These are phyloP conservation scores for Cinclus cinclus DNA, from an alignment of 2,113 vertebrate species.

Conservation along the genomic window DNA sequence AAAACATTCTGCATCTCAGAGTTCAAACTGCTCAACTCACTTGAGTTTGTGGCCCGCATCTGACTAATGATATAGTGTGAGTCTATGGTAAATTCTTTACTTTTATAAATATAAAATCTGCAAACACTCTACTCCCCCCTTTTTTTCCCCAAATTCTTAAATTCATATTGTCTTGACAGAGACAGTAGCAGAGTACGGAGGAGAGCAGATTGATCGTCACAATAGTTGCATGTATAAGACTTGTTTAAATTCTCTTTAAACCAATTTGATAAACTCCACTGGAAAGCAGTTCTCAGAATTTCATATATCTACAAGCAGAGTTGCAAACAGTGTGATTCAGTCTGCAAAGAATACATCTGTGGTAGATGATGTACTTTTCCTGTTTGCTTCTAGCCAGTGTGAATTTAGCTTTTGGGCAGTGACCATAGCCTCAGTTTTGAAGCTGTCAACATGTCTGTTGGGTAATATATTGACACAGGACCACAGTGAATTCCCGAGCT, in stretches of 20 bases:
- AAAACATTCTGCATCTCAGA: not conserved
- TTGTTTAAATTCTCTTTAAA: not conserved
- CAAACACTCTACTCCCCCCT: accelerated
- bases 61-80: not conserved
- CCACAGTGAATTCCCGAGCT: not conserved
- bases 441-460: conserved; percentile 23
- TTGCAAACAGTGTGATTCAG: not conserved
- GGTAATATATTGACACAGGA: conserved; percentile 23
- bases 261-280: not conserved
- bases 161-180: not conserved
- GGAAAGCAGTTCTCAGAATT: not conserved
- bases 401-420: conserved; percentile 49
- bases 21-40: not conserved
- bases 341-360: conserved; percentile 7
- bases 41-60: not conserved
- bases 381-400: conserved; percentile 44
- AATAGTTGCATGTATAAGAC: not conserved
- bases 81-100: not conserved
- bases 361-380: conserved; percentile 33
- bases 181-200: not conserved
- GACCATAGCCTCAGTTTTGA: conserved; percentile 13
- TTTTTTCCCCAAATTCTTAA: not conserved
- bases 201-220: not conserved
- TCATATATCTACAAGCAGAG: not conserved
- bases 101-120: not conserved